Evolutionary conservation across 1,140 invertebrate species (phyloP), one percentile per base, ranked within the genome.

Genomic region (Dendrolimus kikuchii): DNA sequence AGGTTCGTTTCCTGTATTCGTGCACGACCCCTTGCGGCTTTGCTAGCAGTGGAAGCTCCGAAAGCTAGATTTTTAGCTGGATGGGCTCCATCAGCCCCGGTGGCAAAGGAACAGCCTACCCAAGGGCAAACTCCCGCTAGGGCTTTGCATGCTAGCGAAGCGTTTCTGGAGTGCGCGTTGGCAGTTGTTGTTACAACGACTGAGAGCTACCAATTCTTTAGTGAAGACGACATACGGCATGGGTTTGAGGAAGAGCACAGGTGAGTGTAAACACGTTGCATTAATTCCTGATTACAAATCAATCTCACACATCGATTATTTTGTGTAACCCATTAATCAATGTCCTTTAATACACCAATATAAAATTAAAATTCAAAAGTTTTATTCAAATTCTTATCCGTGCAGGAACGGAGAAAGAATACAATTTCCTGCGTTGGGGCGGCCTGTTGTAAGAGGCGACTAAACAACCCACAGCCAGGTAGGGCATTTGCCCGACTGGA

Each of bases 141-240:
- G 41, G 89, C 91, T 46, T 91, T 93, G 89, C 93, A 93, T 43
- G 89, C 89, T 47, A 92, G 91, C 66, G 92, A 92, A 52, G 88
- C 89, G 43, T 94, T 94, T 74, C 90, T 93, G 44, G 90, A 90
- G 8, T 90, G 92, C 55, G 90, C 92, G 46, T 81, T 94, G 49
- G 90, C 94, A 52, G 77, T 94, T 0, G 92, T 93, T 4, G 90
- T 92, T 4, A 89, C 92, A 0, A 93, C 92, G 0, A 93, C 92
- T 3, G 93, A 95, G 78, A 93, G 92, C 66, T 93, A 93, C 68
- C 88, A 91, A 62, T 93, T 93, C 67, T 94, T 95, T 74, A 93
- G 89, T 79, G 92, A 92, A 48, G 90, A 92, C 48, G 93, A 94
- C 55, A 92, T 95, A 6, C 89, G 92, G 58, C 92, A 92, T 71